These are phyloP conservation scores for Semnornis frantzii DNA, from an alignment of 2,113 vertebrate species.

Conservation along the genomic window DNA sequence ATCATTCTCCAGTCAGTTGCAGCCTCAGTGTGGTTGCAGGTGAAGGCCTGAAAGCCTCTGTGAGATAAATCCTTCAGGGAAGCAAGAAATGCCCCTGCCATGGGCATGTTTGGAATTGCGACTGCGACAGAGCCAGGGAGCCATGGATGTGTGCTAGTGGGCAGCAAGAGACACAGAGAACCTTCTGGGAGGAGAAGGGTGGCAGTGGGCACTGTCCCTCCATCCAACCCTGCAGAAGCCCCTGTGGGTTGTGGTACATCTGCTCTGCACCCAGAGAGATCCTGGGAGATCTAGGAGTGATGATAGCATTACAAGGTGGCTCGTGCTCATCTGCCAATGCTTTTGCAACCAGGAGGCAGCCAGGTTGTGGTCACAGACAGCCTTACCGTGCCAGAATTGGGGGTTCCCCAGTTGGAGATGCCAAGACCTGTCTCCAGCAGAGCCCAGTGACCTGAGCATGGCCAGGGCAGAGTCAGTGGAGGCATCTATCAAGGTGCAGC, in stretches of 20 bases:
- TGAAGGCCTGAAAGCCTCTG: neutral
- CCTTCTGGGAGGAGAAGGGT: neutral
- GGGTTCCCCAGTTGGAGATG: neutral
- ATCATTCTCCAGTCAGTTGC: neutral
- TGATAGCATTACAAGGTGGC: neutral
- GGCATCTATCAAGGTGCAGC: neutral
- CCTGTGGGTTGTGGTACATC: neutral
- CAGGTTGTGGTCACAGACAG: neutral
- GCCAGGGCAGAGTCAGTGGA: neutral
- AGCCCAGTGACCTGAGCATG: neutral
- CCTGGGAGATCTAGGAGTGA: neutral
- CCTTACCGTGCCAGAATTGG: neutral
- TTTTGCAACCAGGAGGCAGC: neutral
- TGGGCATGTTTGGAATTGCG: neutral
- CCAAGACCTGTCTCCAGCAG: neutral
- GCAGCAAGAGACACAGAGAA: neutral
- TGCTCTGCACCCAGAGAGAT: neutral
- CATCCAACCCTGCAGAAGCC: neutral
- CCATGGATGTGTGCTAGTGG: fast-evolving
- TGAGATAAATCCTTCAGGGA: neutral
- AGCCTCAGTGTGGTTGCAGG: neutral
- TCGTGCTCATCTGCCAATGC: neutral
- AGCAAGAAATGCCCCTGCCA: neutral
- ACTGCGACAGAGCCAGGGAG: neutral
- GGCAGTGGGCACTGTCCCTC: neutral